phyloP scores from a whole-genome alignment of 2,888 invertebrate species.

The Pachycephus smyrnensis region DNA sequence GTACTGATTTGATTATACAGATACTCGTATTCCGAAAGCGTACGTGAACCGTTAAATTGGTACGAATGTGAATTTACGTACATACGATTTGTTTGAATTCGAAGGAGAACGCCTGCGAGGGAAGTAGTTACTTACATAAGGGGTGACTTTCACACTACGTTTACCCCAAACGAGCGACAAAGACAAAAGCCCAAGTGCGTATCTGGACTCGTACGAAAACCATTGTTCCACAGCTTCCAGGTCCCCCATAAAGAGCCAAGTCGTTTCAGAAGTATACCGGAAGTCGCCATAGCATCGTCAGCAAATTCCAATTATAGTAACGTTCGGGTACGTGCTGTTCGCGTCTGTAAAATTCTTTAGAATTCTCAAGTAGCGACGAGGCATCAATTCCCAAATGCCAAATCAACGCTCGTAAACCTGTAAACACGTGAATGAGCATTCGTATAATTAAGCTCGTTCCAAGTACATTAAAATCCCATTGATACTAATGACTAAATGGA shows the following conservation, averaged over 20 bases:
- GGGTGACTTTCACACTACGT: neutral
- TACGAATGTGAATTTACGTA: neutral
- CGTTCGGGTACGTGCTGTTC: neutral
- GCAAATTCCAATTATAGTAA: neutral
- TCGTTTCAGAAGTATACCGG: neutral
- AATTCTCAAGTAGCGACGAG: neutral
- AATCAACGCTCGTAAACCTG: no score
- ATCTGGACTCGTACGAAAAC: neutral
- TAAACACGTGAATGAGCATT: neutral
- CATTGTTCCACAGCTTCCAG: neutral
- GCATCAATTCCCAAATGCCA: neutral
- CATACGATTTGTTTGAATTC: neutral
- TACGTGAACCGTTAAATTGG: neutral
- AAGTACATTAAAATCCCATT: neutral
- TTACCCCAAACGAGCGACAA: neutral
- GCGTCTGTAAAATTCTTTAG: neutral
- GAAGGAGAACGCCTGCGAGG: neutral
- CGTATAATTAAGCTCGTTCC: neutral
- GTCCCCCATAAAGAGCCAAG: neutral
- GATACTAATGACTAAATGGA: neutral
- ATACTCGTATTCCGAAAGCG: neutral
- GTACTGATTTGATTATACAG: neutral
- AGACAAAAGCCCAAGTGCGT: neutral
- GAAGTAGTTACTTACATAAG: neutral
- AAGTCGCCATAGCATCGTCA: neutral